These are phyloP conservation scores for Proales similis DNA, from an alignment of 1,140 invertebrate species.

Conservation along the genomic window DNA sequence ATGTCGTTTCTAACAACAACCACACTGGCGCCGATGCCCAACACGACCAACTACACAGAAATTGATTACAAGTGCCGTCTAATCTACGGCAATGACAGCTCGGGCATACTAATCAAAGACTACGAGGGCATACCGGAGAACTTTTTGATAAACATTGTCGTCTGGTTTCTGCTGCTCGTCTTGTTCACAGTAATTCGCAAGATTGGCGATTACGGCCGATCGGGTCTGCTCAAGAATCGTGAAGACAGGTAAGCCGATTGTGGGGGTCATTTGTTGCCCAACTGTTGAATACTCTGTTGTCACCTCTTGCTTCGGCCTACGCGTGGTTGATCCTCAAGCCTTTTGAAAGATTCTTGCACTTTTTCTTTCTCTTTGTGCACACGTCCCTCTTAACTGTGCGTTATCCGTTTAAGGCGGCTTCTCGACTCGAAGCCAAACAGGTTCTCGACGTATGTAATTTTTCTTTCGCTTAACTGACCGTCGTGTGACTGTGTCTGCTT, in stretches of 20 bases:
- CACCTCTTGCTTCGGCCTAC: neutral
- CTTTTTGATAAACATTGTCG: slow-evolving; percentile 21
- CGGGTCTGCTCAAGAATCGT: slow-evolving; percentile 28
- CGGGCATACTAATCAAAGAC: slow-evolving; percentile 11
- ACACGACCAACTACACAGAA: slow-evolving; percentile 9
- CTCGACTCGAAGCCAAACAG: no score
- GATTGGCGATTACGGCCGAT: slow-evolving; percentile 36
- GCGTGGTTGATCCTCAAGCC: neutral
- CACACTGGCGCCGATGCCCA: neutral
- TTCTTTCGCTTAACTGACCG: no score
- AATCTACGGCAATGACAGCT: slow-evolving; percentile 14
- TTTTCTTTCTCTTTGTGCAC: neutral
- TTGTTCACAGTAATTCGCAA: slow-evolving; percentile 31
- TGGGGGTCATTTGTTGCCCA: neutral
- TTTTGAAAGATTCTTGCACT: neutral
- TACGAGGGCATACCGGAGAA: slow-evolving; percentile 38
- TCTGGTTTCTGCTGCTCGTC: neutral
- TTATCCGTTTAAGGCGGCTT: neutral
- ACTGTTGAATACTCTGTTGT: neutral
- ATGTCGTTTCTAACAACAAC: no score
- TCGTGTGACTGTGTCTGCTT: no score
- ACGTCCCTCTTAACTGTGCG: neutral
- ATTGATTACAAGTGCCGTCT: slow-evolving; percentile 26
- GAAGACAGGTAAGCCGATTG: slow-evolving; percentile 25
- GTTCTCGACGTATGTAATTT: no score